Evolutionary conservation across 2,888 invertebrate species (phyloP).

Genomic region (Cephus rjabovi): DNA sequence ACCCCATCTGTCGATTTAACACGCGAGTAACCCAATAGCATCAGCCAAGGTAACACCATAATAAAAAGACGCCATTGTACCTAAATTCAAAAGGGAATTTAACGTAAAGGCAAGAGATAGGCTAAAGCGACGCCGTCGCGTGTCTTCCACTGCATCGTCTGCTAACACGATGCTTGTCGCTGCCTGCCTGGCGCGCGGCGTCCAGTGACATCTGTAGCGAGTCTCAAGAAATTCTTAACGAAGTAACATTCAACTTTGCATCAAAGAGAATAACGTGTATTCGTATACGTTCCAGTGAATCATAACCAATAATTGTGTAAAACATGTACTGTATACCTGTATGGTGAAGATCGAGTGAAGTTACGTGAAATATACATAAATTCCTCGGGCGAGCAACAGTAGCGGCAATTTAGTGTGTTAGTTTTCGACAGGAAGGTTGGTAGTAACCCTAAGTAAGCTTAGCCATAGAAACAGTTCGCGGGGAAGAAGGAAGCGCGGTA

Average conservation of each 20-base stretch:
- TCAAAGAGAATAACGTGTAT: background rate
- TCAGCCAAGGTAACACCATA: background rate
- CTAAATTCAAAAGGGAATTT: background rate
- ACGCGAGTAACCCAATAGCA: background rate
- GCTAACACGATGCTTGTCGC: background rate
- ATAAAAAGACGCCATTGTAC: background rate
- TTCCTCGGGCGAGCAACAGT: background rate
- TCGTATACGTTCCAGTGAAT: background rate
- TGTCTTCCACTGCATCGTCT: background rate
- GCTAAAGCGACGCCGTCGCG: background rate
- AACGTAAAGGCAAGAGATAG: background rate
- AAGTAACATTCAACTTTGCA: background rate
- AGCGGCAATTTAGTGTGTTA: background rate
- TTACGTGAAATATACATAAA: background rate
- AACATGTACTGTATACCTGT: background rate
- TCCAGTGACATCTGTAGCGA: background rate
- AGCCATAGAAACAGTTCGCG: background rate
- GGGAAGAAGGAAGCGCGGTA: background rate
- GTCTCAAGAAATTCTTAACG: background rate
- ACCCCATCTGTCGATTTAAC: background rate
- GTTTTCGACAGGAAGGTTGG: background rate
- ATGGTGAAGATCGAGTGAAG: background rate
- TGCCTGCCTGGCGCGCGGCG: background rate
- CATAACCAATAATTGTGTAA: background rate
- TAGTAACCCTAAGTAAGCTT: background rate